phyloP scores from a whole-genome alignment of 2,113 vertebrate species.

The Clinocottus analis region DNA sequence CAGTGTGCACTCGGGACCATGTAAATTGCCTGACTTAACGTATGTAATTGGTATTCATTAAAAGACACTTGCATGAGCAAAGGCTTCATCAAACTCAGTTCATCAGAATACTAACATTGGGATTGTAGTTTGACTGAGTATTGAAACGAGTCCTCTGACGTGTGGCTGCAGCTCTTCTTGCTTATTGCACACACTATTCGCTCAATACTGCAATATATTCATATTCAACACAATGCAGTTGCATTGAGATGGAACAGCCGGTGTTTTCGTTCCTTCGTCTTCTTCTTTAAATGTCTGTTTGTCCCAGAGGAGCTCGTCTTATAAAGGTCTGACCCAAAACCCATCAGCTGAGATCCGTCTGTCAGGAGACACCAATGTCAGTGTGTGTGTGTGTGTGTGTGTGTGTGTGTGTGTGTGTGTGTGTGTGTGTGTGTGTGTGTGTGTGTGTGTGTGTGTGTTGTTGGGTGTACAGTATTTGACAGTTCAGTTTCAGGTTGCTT shows the following conservation, averaged over 20 bases:
- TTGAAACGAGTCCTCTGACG: background rate
- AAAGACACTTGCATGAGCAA: constrained; percentile 19
- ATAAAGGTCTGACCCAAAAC: no score
- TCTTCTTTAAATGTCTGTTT: constrained; percentile 52
- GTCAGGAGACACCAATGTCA: background rate
- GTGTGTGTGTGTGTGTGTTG: background rate
- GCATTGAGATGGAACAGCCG: constrained; percentile 39
- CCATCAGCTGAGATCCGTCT: constrained; percentile 15
- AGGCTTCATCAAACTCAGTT: constrained; percentile 7
- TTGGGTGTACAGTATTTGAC: background rate
- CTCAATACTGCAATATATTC: background rate
- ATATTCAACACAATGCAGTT: background rate
- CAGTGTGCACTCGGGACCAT: background rate
- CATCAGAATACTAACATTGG: constrained; percentile 1
- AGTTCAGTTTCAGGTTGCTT: no score
- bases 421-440: background rate
- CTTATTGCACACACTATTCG: no score
- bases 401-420: background rate
- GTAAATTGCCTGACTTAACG: constrained; percentile 51
- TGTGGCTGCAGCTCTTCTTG: background rate
- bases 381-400: background rate
- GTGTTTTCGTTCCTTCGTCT: constrained; percentile 58
- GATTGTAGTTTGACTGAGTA: background rate
- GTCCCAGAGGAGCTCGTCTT: constrained; percentile 51
- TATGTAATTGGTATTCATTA: constrained; percentile 60